phyloP scores from a whole-genome alignment of 2,888 invertebrate genomes.

The Steinernema hermaphroditum region DNA sequence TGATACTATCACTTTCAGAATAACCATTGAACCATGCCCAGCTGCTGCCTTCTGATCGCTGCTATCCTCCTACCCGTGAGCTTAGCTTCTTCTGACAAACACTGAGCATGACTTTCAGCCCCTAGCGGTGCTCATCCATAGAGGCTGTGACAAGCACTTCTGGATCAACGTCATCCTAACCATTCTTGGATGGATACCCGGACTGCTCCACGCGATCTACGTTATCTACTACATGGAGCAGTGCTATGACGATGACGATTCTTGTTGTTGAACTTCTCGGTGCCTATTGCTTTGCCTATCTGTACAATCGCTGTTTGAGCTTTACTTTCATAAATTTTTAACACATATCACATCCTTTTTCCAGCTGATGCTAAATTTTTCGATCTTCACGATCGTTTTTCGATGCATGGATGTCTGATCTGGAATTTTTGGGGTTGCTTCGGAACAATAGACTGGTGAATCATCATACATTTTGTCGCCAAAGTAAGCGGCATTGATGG shows the following conservation, averaged over 20 bases:
- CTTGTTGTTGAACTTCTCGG: not conserved
- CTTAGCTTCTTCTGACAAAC: not conserved
- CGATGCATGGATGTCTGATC: too few species aligned
- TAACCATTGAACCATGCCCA: not conserved
- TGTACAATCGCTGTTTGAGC: not conserved
- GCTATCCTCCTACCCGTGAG: conserved; percentile 17
- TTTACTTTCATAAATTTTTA: not conserved
- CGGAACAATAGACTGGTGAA: not conserved
- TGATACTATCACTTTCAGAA: too few species aligned
- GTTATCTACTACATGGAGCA: conserved; percentile 21
- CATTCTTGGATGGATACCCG: conserved; percentile 11
- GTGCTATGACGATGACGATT: not conserved
- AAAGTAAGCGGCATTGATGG: too few species aligned
- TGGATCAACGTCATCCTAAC: conserved; percentile 16
- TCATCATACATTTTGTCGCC: too few species aligned
- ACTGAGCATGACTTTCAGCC: not conserved
- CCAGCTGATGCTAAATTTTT: too few species aligned
- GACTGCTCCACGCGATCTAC: conserved; percentile 4
- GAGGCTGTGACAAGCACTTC: conserved; percentile 22
- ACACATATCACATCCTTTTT: too few species aligned
- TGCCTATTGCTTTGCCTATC: not conserved
- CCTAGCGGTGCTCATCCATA: conserved; percentile 4
- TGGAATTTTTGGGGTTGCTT: not conserved
- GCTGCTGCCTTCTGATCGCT: conserved; percentile 7
- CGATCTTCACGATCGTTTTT: too few species aligned